A percentile compares a stretch with the other conserved stretches of the same genome.
These are phyloP conservation scores for Odontophorus gujanensis DNA, from an alignment of 2,113 vertebrate genomes.

Conservation along the genomic window DNA sequence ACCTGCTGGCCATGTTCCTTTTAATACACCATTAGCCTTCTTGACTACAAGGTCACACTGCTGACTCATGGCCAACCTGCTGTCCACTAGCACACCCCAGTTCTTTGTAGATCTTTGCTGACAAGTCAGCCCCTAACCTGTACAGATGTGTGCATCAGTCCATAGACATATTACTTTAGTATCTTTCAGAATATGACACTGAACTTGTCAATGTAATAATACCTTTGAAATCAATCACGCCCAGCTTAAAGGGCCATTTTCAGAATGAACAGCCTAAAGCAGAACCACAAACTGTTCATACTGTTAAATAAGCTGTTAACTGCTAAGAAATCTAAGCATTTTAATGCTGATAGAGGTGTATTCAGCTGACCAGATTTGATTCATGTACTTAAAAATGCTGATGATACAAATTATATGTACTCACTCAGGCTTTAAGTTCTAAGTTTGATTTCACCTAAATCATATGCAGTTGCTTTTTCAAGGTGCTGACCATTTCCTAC, in stretches of 20 bases:
- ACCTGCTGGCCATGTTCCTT: too few species aligned
- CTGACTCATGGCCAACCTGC: too few species aligned
- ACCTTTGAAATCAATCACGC: neutral
- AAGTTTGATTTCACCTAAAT: neutral
- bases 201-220: neutral
- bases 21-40: too few species aligned
- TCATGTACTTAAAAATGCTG: neutral
- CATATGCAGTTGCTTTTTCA: neutral
- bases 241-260: slow-evolving; percentile 23
- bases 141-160: neutral
- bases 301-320: neutral
- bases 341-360: neutral
- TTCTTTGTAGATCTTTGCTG: too few species aligned
- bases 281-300: neutral
- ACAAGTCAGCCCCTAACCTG: too few species aligned
- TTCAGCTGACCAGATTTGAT: neutral
- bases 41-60: too few species aligned
- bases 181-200: slow-evolving; percentile 5
- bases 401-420: neutral
- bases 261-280: slow-evolving; percentile 1
- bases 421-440: neutral
- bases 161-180: neutral
- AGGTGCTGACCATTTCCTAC: neutral
- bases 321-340: neutral
- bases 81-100: too few species aligned